These are phyloP conservation scores for Lutjanus campechanus DNA, from an alignment of 2,797 vertebrate species.

Conservation along the genomic window DNA sequence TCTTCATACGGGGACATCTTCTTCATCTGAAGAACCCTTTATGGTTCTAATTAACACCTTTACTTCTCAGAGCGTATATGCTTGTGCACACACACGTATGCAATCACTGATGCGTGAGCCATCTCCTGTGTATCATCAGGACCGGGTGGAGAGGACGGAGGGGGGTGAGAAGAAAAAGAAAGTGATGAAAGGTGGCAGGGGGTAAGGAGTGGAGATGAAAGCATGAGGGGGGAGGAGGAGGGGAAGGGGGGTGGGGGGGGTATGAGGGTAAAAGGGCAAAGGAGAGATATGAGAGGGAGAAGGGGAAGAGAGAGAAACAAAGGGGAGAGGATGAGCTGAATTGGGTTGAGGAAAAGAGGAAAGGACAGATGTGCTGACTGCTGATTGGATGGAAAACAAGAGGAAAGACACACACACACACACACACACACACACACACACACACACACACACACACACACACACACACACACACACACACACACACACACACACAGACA, in stretches of 20 bases:
- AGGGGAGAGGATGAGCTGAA: conserved; percentile 59
- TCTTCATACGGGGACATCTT: too few relatives aligned
- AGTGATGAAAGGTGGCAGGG: conserved; percentile 75
- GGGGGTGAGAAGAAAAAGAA: conserved; percentile 35
- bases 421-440: not conserved
- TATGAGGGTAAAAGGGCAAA: conserved; percentile 75
- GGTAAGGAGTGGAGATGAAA: conserved; percentile 78
- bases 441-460: conserved; percentile 2
- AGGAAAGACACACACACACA: not conserved
- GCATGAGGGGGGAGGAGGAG: conserved; percentile 18
- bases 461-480: too few relatives aligned
- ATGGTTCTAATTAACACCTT: too few relatives aligned
- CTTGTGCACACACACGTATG: conserved; percentile 21
- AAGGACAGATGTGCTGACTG: conserved; percentile 79
- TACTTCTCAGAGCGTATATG: conserved; percentile 12
- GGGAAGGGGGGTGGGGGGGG: not conserved
- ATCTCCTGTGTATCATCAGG: conserved; percentile 73
- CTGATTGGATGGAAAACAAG: conserved; percentile 77
- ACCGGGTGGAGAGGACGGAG: conserved; percentile 61
- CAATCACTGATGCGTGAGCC: conserved; percentile 67
- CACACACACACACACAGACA: conserved; percentile 11
- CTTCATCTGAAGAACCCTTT: too few relatives aligned
- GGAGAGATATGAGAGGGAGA: conserved; percentile 63
- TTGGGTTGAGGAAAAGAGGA: conserved; percentile 64
- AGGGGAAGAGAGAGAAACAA: conserved; percentile 57